Conservation (phyloP, 2,797 vertebrate genomes). For the Miichthys miiuy region DNA sequence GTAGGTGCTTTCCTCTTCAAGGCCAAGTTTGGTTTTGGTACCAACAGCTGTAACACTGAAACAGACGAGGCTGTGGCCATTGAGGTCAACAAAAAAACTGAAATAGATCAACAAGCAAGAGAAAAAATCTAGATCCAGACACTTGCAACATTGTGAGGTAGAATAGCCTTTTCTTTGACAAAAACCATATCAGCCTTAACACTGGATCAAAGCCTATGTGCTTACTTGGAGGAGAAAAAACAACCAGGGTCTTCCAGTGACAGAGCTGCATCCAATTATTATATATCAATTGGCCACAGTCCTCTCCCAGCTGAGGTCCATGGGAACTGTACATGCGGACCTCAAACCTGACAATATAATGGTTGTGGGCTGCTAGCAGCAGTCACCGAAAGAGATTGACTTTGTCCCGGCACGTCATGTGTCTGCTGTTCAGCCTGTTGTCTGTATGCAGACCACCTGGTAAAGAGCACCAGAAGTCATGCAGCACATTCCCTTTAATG, state of each 20-base stretch:
- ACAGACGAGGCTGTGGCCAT: no score
- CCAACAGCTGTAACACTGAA: no score
- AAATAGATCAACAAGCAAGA: no score
- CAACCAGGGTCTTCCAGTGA: not conserved
- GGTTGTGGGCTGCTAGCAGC: not conserved
- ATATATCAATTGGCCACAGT: not conserved
- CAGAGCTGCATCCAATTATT: not conserved
- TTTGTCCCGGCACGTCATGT: not conserved
- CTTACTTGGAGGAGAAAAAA: not conserved
- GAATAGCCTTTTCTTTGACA: constrained; percentile 5
- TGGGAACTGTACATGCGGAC: not conserved
- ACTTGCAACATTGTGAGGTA: not conserved
- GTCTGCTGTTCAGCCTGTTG: not conserved
- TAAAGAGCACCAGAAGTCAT: constrained; percentile 2
- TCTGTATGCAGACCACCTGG: constrained; percentile 2
- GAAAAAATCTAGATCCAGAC: not conserved
- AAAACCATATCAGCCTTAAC: not conserved
- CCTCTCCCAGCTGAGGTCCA: not conserved
- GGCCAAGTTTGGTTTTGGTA: no score
- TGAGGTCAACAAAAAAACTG: no score
- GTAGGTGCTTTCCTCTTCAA: no score
- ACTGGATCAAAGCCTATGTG: not conserved
- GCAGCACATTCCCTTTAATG: not conserved
- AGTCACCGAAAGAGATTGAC: not conserved
- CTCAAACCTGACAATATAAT: not conserved